A percentile compares a stretch with the other conserved stretches of the same genome.
These are phyloP conservation scores for Pelobates fuscus DNA, from an alignment of 2,113 vertebrate genomes.

Conservation along the genomic window DNA sequence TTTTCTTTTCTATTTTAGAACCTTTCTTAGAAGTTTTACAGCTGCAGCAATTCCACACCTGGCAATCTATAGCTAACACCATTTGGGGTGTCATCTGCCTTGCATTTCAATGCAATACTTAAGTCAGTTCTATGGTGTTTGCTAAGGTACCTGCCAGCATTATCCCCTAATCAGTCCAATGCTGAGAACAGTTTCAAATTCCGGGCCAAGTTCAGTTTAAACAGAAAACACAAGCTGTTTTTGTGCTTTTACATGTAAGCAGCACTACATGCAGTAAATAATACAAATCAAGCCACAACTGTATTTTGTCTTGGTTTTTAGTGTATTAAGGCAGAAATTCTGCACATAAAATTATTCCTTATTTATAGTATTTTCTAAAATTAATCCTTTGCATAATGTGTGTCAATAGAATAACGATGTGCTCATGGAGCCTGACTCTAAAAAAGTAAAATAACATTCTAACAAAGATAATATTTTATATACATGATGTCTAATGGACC, in stretches of 20 bases:
- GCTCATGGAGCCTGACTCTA: too few relatives aligned
- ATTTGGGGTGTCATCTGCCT: conserved; percentile 63
- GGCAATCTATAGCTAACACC: conserved; percentile 66
- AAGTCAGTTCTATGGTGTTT: conserved; percentile 55
- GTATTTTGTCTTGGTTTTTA: too few relatives aligned
- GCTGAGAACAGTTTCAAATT: background rate
- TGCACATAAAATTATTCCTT: too few relatives aligned
- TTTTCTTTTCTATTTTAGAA: conserved; percentile 62
- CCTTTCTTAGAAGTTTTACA: conserved; percentile 75
- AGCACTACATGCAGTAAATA: background rate
- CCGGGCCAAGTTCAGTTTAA: background rate
- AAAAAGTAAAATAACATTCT: too few relatives aligned
- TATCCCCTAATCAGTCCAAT: background rate
- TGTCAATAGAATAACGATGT: too few relatives aligned
- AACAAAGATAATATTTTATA: too few relatives aligned
- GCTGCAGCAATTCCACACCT: conserved; percentile 74
- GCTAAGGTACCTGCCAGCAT: conserved; percentile 57
- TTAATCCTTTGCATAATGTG: too few relatives aligned
- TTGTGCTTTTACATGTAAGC: background rate
- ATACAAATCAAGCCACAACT: background rate
- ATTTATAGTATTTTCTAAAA: too few relatives aligned
- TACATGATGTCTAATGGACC: too few relatives aligned
- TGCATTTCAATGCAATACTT: conserved; percentile 60
- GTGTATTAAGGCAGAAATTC: too few relatives aligned
- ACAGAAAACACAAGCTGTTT: background rate